Conservation (phyloP, 2,113 vertebrate genomes). For the Dasyprocta punctata region DNA sequence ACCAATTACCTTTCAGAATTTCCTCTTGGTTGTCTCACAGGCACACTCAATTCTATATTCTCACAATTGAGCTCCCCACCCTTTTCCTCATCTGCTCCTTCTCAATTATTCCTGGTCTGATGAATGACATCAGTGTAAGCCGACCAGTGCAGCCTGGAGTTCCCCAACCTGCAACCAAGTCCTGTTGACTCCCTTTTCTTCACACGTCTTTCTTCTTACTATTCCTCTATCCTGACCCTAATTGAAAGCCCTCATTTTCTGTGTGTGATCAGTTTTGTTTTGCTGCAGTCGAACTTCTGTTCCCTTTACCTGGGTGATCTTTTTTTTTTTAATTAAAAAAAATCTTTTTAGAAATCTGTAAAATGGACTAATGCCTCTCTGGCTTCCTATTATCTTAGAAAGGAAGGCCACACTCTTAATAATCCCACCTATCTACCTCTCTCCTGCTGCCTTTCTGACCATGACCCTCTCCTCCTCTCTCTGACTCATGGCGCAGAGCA, state of each 20-base stretch:
- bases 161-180: neutral
- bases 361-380: neutral
- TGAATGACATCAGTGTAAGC: neutral
- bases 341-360: neutral
- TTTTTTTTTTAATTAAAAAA: too few relatives aligned
- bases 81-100: neutral
- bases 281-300: neutral
- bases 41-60: neutral
- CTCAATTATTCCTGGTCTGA: neutral
- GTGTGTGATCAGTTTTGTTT: neutral
- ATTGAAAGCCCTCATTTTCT: neutral
- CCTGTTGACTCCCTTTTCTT: neutral
- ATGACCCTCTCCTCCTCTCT: neutral
- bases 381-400: neutral
- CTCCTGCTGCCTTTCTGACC: neutral
- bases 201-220: neutral
- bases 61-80: neutral
- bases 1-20: slow-evolving; percentile 33
- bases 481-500: neutral
- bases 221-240: neutral
- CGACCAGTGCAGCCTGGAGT: neutral
- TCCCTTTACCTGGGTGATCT: neutral
- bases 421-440: neutral
- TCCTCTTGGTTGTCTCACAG: neutral
- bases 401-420: neutral